phyloP scores from a whole-genome alignment of 2,113 vertebrate species.

The Muntiacus muntjak region DNA sequence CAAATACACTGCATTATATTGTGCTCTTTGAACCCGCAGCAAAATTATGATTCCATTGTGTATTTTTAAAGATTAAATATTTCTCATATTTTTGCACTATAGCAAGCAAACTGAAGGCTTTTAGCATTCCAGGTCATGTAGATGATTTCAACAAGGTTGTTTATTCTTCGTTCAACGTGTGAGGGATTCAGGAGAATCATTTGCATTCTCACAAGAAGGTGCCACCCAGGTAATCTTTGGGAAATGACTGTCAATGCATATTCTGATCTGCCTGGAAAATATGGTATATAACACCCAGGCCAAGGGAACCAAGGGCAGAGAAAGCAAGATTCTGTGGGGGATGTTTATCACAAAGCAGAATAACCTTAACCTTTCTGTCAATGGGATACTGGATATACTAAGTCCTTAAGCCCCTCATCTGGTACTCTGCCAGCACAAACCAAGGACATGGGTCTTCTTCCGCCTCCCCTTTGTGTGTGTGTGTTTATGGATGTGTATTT shows the following conservation, averaged over 20 bases:
- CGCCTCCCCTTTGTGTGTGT: rapidly evolving
- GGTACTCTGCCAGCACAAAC: not conserved
- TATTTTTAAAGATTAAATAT: slow-evolving; percentile 75
- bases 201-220: slow-evolving; percentile 14
- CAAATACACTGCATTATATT: slow-evolving; percentile 51
- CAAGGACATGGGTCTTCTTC: not conserved
- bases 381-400: not conserved
- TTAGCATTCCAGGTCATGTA: slow-evolving; percentile 49
- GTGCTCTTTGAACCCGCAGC: slow-evolving; percentile 56
- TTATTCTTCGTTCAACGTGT: slow-evolving; percentile 48
- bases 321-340: not conserved
- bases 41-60: slow-evolving; percentile 71
- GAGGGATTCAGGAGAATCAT: not conserved
- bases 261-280: not conserved
- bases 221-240: slow-evolving; percentile 38
- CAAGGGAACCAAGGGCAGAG: not conserved
- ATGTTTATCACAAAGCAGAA: not conserved
- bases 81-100: slow-evolving; percentile 55
- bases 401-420: not conserved
- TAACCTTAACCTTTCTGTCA: not conserved
- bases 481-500: not conserved
- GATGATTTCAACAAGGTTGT: slow-evolving; percentile 43
- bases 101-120: slow-evolving; percentile 63
- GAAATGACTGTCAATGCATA: not conserved
- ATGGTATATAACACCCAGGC: not conserved